Evolutionary conservation across 2,113 vertebrate species (phyloP).

Genomic region (Anser brachyrhynchus): DNA sequence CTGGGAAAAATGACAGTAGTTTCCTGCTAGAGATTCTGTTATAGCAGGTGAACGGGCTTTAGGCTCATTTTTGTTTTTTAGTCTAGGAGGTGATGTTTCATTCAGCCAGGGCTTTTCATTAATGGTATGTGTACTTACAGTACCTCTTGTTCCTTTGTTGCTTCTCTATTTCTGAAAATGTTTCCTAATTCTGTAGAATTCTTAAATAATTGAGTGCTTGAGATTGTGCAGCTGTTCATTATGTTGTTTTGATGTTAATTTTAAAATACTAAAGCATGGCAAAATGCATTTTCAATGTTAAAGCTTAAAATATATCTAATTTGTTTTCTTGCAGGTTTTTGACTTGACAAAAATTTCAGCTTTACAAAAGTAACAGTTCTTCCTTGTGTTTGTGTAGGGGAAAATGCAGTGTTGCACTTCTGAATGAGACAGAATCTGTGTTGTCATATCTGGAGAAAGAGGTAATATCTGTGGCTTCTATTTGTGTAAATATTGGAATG

Average conservation of each 20-base stretch:
- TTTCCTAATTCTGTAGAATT: not conserved
- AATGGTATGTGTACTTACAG: not conserved
- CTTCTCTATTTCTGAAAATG: not conserved
- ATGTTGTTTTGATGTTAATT: not conserved
- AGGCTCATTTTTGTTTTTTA: too few species aligned
- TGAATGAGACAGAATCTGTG: conserved; percentile 95
- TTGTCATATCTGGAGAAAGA: conserved; percentile 96
- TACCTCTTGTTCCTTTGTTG: not conserved
- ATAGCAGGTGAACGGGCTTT: too few species aligned
- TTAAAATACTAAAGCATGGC: not conserved
- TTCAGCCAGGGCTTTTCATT: not conserved
- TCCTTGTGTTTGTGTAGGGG: conserved; percentile 79
- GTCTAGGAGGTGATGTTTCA: not conserved
- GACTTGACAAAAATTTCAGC: not conserved
- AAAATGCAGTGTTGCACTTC: conserved; percentile 94
- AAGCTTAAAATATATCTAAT: not conserved
- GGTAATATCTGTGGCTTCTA: conserved; percentile 74
- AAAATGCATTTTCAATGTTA: not conserved
- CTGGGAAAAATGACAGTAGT: too few species aligned
- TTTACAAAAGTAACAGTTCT: not conserved
- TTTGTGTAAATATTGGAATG: not conserved
- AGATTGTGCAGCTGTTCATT: not conserved
- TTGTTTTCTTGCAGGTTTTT: not conserved
- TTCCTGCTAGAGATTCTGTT: too few species aligned
- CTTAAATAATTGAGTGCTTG: not conserved